Conservation (phyloP, 2,797 vertebrate genomes). For the Tarsius wallacei region DNA sequence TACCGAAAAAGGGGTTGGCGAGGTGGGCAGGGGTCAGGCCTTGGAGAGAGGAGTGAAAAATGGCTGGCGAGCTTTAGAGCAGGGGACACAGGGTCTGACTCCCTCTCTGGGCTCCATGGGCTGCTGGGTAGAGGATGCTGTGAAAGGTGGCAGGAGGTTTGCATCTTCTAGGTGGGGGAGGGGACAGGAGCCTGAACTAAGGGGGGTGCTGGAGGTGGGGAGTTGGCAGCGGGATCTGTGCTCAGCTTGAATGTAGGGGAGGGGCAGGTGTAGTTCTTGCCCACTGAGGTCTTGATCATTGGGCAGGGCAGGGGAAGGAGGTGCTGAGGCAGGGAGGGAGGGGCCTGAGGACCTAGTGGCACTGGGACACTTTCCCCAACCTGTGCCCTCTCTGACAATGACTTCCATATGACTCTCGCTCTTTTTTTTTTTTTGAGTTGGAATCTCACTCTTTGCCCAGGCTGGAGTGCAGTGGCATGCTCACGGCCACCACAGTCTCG, state of each 20-base stretch:
- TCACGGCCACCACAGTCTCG: too few species aligned
- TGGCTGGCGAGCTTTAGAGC: neutral
- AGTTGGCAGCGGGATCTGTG: neutral
- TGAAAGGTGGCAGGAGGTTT: neutral
- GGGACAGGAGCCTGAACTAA: neutral
- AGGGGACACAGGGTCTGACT: neutral
- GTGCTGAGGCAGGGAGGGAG: neutral
- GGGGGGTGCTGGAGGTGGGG: neutral
- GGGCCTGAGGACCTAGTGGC: neutral
- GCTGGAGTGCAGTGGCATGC: too few species aligned
- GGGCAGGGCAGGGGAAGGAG: neutral
- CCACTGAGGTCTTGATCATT: neutral
- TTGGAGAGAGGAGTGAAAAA: neutral
- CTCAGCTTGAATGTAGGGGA: neutral
- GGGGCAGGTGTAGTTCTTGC: neutral
- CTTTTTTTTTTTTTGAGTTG: too few species aligned
- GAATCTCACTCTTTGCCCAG: too few species aligned
- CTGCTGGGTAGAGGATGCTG: neutral
- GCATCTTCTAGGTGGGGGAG: neutral
- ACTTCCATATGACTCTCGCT: neutral
- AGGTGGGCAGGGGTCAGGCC: neutral
- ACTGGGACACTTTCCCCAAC: neutral
- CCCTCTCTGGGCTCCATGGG: neutral
- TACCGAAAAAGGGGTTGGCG: neutral
- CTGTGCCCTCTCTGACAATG: neutral